A percentile compares a stretch with the other conserved stretches of the same genome.
Evolutionary conservation across 2,797 vertebrate species (phyloP).

Genomic region (Neosilurus mollespiculum): DNA sequence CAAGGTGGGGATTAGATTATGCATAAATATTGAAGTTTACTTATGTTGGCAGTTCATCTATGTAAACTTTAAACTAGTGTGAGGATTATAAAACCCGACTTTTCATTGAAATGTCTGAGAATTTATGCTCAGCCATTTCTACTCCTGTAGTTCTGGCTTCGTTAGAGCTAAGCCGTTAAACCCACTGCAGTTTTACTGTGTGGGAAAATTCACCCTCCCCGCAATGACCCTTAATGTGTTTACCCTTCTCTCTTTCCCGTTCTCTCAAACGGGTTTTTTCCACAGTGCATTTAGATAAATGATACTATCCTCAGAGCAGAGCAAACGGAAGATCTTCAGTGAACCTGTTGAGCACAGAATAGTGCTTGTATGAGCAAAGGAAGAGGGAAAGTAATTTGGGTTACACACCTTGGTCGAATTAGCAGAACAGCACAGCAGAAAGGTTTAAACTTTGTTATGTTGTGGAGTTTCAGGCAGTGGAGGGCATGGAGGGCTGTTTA

Average conservation of each 20-base stretch:
- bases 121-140: constrained; percentile 10
- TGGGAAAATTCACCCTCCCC: constrained; percentile 12
- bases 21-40: not conserved
- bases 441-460: constrained; percentile 37
- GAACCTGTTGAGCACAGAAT: constrained; percentile 57
- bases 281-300: constrained; percentile 62
- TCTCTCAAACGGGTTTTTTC: constrained; percentile 53
- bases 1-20: not conserved
- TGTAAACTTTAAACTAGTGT: not conserved
- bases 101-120: not conserved
- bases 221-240: not conserved
- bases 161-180: constrained; percentile 15
- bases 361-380: constrained; percentile 30
- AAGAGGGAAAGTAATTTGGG: constrained; percentile 47
- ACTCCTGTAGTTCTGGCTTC: not conserved
- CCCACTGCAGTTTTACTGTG: not conserved
- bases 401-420: constrained; percentile 36
- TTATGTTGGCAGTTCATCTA: not conserved
- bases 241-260: not conserved
- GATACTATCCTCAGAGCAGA: constrained; percentile 46
- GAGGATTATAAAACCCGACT: no score
- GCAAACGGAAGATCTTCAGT: constrained; percentile 56
- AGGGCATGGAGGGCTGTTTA: constrained; percentile 45
- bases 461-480: constrained; percentile 29
- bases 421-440: constrained; percentile 26